Percentiles rank a stretch among this genome's conserved stretches.
Evolutionary conservation across 1,140 invertebrate genomes (phyloP).

Genomic region (Euborellia annulipes): DNA sequence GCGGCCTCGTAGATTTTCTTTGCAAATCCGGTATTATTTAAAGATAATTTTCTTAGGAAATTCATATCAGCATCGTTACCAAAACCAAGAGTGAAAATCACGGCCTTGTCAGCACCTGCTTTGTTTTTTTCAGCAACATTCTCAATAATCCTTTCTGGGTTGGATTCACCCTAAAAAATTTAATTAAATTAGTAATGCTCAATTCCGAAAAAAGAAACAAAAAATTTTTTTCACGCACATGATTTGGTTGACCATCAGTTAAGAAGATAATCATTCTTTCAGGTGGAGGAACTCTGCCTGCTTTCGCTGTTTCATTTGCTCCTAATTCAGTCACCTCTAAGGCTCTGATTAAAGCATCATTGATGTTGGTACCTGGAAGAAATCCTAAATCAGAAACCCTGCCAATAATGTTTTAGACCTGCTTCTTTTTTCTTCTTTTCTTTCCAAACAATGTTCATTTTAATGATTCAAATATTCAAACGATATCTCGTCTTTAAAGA

Average conservation of each 20-base stretch:
- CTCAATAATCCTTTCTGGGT: conserved; percentile 33
- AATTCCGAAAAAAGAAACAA: no score
- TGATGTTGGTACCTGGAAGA: conserved; percentile 4
- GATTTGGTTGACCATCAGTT: conserved; percentile 55
- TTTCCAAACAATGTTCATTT: no score
- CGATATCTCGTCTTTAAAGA: no score
- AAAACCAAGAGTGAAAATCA: conserved; percentile 50
- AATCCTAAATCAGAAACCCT: no score
- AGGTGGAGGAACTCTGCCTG: conserved; percentile 8
- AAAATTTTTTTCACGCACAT: no score
- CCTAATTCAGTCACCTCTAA: not conserved
- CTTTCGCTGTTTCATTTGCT: no score
- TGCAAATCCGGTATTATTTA: conserved; percentile 52
- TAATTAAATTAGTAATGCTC: no score
- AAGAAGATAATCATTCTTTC: conserved; percentile 54
- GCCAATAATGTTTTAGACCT: no score
- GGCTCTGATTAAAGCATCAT: conserved; percentile 18
- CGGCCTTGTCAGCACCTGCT: not conserved
- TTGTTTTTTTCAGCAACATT: no score
- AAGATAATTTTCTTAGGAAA: conserved; percentile 44
- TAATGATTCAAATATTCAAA: no score
- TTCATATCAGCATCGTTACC: conserved; percentile 49
- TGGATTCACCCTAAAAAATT: conserved; percentile 26
- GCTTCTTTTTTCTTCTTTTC: no score
- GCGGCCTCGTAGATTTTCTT: conserved; percentile 56